These are phyloP conservation scores for Ceratoteleas bidentatus DNA, from an alignment of 1,140 invertebrate species.

Conservation along the genomic window DNA sequence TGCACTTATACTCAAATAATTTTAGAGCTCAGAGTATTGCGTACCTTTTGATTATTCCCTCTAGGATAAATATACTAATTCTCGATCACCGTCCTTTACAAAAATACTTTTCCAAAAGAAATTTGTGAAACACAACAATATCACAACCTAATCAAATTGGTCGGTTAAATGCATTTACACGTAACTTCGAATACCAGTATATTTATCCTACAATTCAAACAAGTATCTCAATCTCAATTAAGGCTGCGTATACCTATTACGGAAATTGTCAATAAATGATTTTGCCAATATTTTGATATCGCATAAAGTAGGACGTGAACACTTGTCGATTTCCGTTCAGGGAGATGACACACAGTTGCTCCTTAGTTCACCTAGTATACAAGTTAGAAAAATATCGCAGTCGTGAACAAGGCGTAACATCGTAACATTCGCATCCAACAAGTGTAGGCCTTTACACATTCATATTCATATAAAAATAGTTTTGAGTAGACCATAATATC, in stretches of 20 bases:
- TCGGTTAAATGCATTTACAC: slow-evolving; percentile 12
- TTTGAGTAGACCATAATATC: slow-evolving; percentile 12
- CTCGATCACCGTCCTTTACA: slow-evolving; percentile 6
- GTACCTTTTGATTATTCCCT: slow-evolving; percentile 10
- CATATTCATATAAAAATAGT: slow-evolving; percentile 35
- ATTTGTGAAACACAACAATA: background rate
- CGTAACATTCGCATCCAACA: background rate
- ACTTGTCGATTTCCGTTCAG: slow-evolving; percentile 12
- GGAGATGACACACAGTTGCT: slow-evolving; percentile 42
- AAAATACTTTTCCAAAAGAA: slow-evolving; percentile 1
- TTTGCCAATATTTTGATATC: background rate
- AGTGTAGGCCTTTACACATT: background rate
- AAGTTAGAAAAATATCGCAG: slow-evolving; percentile 12
- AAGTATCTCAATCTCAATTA: slow-evolving; percentile 3
- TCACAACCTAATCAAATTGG: slow-evolving; percentile 2
- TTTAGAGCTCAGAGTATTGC: slow-evolving; percentile 44
- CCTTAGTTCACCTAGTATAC: slow-evolving; percentile 13
- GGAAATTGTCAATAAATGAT: slow-evolving; percentile 15
- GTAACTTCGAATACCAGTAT: slow-evolving; percentile 12
- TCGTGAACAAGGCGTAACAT: background rate
- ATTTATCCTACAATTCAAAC: slow-evolving; percentile 9
- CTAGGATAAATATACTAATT: slow-evolving; percentile 24
- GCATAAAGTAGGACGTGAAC: slow-evolving; percentile 12
- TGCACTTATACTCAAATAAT: slow-evolving; percentile 33
- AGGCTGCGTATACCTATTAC: background rate